Percentiles rank a stretch among this genome's conserved stretches.
Evolutionary conservation across 2,888 invertebrate genomes (phyloP).

Genomic region (Branchellion lobata): DNA sequence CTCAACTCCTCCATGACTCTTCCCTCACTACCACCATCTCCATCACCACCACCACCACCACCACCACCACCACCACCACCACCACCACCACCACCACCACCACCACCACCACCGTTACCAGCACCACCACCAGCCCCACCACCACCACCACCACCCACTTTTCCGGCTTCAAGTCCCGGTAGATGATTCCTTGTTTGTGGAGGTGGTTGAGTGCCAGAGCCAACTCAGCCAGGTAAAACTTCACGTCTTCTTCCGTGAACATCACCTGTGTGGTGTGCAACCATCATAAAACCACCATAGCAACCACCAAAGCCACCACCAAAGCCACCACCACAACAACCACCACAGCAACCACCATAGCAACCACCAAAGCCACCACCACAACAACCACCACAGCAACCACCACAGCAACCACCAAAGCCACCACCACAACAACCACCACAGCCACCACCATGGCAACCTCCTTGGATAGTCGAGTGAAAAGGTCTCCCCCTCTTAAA

Average conservation of each 20-base stretch:
- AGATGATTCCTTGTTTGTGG: slow-evolving; percentile 94
- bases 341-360: no score
- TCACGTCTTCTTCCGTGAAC: slow-evolving; percentile 99
- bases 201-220: slow-evolving; percentile 94
- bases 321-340: no score
- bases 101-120: not conserved
- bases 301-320: no score
- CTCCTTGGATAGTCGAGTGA: slow-evolving; percentile 97
- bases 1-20: not conserved
- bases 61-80: not conserved
- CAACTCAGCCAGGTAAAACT: slow-evolving; percentile 96
- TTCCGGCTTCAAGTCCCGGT: slow-evolving; percentile 96
- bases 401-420: no score
- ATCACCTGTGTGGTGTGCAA: slow-evolving; percentile 74
- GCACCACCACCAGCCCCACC: not conserved
- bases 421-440: no score
- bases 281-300: no score
- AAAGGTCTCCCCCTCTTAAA: slow-evolving; percentile 90
- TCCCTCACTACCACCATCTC: not conserved
- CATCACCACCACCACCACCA: not conserved
- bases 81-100: slow-evolving; percentile 45
- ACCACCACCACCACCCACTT: slow-evolving; percentile 67
- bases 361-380: no score
- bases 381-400: no score
- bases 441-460: slow-evolving; percentile 67